Percentiles rank a stretch among this genome's conserved stretches.
These are phyloP conservation scores for Teleogryllus occipitalis DNA, from an alignment of 1,140 invertebrate genomes.

Conservation along the genomic window DNA sequence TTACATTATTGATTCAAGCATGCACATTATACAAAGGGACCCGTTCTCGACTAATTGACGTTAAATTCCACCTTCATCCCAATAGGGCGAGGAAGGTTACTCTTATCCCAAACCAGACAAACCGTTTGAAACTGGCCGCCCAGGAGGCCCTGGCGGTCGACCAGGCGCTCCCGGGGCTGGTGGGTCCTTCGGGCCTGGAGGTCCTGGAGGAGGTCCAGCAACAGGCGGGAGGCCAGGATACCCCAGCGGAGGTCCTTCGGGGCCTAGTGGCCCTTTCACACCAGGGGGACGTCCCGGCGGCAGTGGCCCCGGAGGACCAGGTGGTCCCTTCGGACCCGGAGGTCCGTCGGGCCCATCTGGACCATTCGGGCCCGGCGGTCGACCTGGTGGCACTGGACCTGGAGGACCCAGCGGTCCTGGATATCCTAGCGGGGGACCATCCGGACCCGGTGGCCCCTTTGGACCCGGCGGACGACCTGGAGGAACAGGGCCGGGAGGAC, in stretches of 20 bases:
- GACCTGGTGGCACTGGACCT: slow-evolving; percentile 21
- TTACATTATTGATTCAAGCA: no score
- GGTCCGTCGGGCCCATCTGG: slow-evolving; percentile 23
- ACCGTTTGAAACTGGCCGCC: background rate
- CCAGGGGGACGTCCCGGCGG: slow-evolving; percentile 25
- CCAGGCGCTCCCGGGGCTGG: background rate
- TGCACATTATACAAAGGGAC: no score
- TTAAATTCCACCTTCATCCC: no score
- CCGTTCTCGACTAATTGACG: no score
- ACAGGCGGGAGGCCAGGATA: background rate
- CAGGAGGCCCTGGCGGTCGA: background rate
- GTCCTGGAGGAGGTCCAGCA: background rate
- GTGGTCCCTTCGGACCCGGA: slow-evolving; percentile 21
- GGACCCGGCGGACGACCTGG: background rate
- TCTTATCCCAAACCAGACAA: background rate
- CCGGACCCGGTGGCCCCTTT: slow-evolving; percentile 14
- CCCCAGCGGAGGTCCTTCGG: slow-evolving; percentile 12
- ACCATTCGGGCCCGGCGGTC: slow-evolving; percentile 23
- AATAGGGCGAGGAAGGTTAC: background rate
- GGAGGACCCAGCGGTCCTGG: background rate
- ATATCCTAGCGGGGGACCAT: slow-evolving; percentile 19
- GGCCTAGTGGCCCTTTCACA: slow-evolving; percentile 20
- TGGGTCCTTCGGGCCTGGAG: background rate
- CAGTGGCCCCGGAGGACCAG: slow-evolving; percentile 27
- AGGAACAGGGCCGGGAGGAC: slow-evolving; percentile 25